Evolutionary conservation across 2,797 vertebrate genomes (phyloP).

Genomic region (Geotrypetes seraphini): DNA sequence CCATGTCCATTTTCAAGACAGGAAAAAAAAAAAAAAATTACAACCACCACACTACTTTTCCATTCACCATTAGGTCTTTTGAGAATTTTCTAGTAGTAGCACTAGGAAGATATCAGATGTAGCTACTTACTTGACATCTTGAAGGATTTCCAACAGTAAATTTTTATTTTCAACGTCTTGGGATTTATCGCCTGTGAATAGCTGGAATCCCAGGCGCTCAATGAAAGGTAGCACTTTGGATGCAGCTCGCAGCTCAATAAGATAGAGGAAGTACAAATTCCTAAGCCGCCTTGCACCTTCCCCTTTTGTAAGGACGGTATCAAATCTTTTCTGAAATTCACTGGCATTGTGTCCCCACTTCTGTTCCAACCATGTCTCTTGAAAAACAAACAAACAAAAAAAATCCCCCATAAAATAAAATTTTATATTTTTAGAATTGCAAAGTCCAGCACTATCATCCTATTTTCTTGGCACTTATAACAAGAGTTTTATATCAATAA

Average conservation of each 20-base stretch:
- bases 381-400: no score
- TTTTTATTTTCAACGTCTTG: conserved; percentile 61
- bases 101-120: no score
- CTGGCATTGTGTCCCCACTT: conserved; percentile 81
- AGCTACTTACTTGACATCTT: conserved; percentile 68
- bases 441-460: no score
- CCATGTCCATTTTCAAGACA: no score
- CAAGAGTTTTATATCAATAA: no score
- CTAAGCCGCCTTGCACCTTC: conserved; percentile 83
- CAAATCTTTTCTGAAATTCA: conserved; percentile 83
- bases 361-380: conserved; percentile 78
- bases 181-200: conserved; percentile 69
- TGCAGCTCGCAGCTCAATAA: conserved; percentile 83
- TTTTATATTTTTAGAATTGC: no score
- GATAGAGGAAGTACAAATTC: conserved; percentile 88
- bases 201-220: conserved; percentile 58
- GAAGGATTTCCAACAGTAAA: conserved; percentile 70
- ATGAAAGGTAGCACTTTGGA: conserved; percentile 83
- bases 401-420: no score
- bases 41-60: no score
- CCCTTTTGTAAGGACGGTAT: conserved; percentile 69
- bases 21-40: no score
- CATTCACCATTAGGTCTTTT: no score
- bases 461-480: no score
- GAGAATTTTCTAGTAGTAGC: no score